Evolutionary conservation across 2,888 invertebrate species (phyloP), one percentile per base, ranked within the genome.

Genomic region (Caenorhabditis drosophilae): DNA sequence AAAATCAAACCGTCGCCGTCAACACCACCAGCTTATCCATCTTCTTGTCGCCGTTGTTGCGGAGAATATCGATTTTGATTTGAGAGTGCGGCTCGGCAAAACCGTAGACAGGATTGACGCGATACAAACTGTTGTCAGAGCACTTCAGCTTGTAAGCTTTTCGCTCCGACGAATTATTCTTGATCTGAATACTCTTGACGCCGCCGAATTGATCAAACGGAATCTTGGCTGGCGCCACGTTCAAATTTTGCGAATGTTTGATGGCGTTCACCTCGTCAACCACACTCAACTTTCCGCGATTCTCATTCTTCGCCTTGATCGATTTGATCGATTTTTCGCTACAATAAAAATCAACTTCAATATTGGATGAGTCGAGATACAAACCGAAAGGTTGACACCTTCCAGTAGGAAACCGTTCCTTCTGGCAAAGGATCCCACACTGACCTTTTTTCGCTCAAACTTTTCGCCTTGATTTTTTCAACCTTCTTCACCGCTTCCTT

Each of bases 101-200:
- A 23, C 61, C 67, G 49, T 22, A 58, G 7, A 67, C 67, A 27
- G 67, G 67, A 38, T 62, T 61, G 44, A 62, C 62, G 38, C 61
- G 61, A 25, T 62, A 67, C 38, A 67, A 55, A 6, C 40, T 34
- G 31, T 67, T 67, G 45, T 67, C 67, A 31, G 67, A 62, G 47
- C 67, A 67, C 31, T 67, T 62, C n/a, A 62, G 41, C 47, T 67
- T 67, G 26, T 54, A 55, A 20, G 67, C 67, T 34, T 62, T 61
- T 34, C 67, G 57, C 36, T 67, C 55, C 20, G 16, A 27, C 26
- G 67, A 62, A 31, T 46, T 55, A 41, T 67, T 67, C 31, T 52
- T 60, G 51, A 67, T 36, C 23, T 61, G 48, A 44, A 67, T 47
- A 15, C 35, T 27, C 9, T 36, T 36, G 25, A 67, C 40, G 12